Conservation (phyloP, 2,888 invertebrate genomes). For the Lamellibrachia columna region DNA sequence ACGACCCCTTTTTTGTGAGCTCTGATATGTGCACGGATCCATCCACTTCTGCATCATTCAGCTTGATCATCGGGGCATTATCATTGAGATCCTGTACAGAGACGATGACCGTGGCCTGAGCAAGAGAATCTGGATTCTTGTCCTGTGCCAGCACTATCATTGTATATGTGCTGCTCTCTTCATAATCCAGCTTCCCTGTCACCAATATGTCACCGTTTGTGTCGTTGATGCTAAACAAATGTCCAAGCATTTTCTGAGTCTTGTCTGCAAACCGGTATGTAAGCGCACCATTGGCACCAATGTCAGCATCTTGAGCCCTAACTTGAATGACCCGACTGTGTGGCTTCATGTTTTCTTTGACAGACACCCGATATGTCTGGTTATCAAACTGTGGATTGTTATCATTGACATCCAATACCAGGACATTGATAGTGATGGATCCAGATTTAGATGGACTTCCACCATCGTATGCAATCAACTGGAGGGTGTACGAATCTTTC, state of each 20-base stretch:
- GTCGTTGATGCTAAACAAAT: constrained; percentile 26
- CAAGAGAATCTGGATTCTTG: constrained; percentile 71
- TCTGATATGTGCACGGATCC: constrained; percentile 24
- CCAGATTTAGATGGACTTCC: constrained; percentile 23
- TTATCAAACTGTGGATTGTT: constrained; percentile 28
- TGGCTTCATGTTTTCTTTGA: constrained; percentile 75
- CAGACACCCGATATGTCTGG: constrained; percentile 77
- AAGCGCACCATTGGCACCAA: constrained; percentile 82
- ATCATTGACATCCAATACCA: constrained; percentile 29
- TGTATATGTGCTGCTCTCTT: constrained; percentile 23
- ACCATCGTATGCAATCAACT: constrained; percentile 37
- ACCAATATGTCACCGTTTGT: constrained; percentile 20
- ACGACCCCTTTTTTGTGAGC: constrained; percentile 7
- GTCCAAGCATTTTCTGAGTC: constrained; percentile 22
- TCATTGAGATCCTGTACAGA: constrained; percentile 78
- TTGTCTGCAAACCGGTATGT: constrained; percentile 74
- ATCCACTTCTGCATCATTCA: constrained; percentile 8
- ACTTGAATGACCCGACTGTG: constrained; percentile 79
- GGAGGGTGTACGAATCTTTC: constrained; percentile 31
- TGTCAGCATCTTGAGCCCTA: constrained; percentile 83
- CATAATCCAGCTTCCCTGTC: constrained; percentile 27
- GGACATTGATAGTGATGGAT: constrained; percentile 8
- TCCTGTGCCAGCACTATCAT: constrained; percentile 37
- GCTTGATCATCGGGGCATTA: constrained; percentile 82
- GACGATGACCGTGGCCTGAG: constrained; percentile 73